Conservation (phyloP, 2,888 invertebrate species). For the Drosophila algonquin region DNA sequence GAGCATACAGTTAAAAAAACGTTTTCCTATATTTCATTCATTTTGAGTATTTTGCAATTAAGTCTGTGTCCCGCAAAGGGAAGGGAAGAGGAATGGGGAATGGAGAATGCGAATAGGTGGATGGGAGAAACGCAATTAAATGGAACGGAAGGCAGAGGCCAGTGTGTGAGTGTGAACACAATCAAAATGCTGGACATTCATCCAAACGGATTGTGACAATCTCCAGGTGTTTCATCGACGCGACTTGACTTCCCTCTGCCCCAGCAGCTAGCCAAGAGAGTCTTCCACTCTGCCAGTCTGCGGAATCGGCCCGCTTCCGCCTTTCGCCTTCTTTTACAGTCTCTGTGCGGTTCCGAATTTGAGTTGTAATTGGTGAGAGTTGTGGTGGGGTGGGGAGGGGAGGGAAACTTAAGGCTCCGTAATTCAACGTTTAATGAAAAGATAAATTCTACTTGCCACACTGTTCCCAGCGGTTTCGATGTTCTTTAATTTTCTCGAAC, state of each 20-base stretch:
- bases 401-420: neutral
- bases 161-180: conserved; percentile 10
- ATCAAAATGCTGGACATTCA: conserved; percentile 18
- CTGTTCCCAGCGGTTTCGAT: no score
- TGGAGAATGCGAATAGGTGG: neutral
- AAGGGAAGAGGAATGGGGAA: neutral
- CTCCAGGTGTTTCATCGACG: conserved; percentile 26
- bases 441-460: neutral
- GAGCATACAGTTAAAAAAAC: conserved; percentile 30
- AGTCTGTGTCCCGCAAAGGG: neutral
- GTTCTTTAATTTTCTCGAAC: no score
- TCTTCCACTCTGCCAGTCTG: neutral
- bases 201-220: conserved; percentile 59
- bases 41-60: conserved; percentile 18
- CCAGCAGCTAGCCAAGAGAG: conserved; percentile 1
- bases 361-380: neutral
- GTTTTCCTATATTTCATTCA: neutral
- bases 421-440: neutral
- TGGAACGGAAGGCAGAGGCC: conserved; percentile 15
- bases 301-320: conserved; percentile 57
- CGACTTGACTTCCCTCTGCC: neutral
- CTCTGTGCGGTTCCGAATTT: neutral
- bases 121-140: neutral
- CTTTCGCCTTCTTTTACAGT: conserved; percentile 52
- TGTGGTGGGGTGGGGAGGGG: no score